These are phyloP conservation scores for Falco rusticolus DNA, from an alignment of 2,797 vertebrate species.

Conservation along the genomic window DNA sequence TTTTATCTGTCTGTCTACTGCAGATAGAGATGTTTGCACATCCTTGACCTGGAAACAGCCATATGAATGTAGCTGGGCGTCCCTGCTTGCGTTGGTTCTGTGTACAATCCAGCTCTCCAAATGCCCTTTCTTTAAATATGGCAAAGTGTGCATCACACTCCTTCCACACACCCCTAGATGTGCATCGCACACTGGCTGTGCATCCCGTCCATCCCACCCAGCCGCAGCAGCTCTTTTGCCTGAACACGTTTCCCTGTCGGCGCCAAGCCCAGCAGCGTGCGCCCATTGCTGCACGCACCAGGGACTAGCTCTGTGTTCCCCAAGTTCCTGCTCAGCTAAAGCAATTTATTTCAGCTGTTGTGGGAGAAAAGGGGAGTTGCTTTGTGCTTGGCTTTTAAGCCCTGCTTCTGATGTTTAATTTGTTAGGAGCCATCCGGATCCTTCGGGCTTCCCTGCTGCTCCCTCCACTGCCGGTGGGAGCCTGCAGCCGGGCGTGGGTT, in stretches of 20 bases:
- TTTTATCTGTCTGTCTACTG: background rate
- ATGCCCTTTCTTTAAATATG: fast-evolving
- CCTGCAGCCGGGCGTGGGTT: background rate
- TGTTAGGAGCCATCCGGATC: fast-evolving
- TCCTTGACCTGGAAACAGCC: background rate
- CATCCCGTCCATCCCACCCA: background rate
- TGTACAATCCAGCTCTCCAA: background rate
- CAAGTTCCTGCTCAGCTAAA: background rate
- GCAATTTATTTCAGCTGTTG: background rate
- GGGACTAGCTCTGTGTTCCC: background rate
- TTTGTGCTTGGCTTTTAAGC: background rate
- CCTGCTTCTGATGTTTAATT: background rate
- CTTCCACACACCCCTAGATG: fast-evolving
- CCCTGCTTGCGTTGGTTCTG: background rate
- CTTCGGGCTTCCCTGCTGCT: background rate
- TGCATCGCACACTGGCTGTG: fast-evolving
- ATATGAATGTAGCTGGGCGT: background rate
- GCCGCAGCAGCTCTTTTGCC: background rate
- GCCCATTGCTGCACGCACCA: background rate
- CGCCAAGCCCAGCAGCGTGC: fast-evolving
- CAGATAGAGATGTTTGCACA: background rate
- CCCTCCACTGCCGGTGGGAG: background rate
- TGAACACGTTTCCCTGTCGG: background rate
- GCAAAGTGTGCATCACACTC: background rate
- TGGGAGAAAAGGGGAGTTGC: background rate